phyloP scores from a whole-genome alignment of 2,113 vertebrate species.

The Bucco capensis region DNA sequence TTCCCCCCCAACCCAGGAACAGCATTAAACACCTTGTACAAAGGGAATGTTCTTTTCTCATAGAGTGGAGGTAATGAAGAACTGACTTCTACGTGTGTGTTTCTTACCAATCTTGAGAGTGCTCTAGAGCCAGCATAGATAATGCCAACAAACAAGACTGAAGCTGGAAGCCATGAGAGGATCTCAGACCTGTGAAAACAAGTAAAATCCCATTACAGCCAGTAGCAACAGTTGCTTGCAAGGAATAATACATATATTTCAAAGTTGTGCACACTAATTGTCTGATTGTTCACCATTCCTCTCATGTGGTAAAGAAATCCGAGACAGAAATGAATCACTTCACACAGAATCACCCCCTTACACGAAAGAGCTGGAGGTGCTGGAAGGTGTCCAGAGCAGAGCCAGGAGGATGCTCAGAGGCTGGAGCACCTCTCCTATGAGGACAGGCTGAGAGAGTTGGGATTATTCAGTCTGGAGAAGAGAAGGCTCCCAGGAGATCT shows the following conservation, averaged over 20 bases:
- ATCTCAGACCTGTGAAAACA: conserved; percentile 77
- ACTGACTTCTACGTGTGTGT: not conserved
- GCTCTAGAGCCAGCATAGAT: conserved; percentile 95
- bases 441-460: too few relatives aligned
- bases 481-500: too few relatives aligned
- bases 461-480: too few relatives aligned
- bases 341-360: too few relatives aligned
- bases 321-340: not conserved
- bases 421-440: too few relatives aligned
- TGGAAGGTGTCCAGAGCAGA: too few relatives aligned
- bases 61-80: not conserved
- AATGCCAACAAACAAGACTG: conserved; percentile 86
- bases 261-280: not conserved
- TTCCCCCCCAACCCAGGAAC: not conserved
- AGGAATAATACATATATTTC: not conserved
- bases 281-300: not conserved
- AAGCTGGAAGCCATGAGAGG: conserved; percentile 87
- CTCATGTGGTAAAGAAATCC: not conserved
- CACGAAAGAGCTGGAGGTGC: too few relatives aligned
- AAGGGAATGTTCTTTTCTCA: not conserved
- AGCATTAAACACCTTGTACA: not conserved
- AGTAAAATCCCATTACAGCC: not conserved
- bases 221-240: not conserved
- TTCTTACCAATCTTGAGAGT: conserved; percentile 86
- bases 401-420: too few relatives aligned